A percentile compares a stretch with the other conserved stretches of the same genome.
These are phyloP conservation scores for Agapornis canus DNA, from an alignment of 2,797 vertebrate genomes.

Conservation along the genomic window DNA sequence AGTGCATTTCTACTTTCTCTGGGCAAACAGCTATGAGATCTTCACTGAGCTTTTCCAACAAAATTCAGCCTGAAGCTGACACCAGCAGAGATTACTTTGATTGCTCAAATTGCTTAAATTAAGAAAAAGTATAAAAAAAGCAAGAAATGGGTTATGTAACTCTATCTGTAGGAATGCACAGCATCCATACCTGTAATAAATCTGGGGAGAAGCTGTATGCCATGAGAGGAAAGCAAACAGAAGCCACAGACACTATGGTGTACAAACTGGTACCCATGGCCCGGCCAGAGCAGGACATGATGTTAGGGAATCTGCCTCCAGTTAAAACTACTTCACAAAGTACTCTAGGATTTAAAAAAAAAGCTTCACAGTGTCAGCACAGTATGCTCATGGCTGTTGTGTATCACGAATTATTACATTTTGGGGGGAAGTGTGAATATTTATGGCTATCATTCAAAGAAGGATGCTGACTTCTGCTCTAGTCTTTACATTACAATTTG, in stretches of 20 bases:
- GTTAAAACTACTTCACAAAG: neutral
- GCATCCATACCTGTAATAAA: neutral
- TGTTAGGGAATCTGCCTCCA: accelerated
- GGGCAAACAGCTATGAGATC: neutral
- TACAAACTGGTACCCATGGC: neutral
- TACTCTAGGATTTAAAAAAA: neutral
- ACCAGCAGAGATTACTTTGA: neutral
- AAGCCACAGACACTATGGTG: accelerated
- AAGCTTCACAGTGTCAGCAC: accelerated
- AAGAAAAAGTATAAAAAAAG: neutral
- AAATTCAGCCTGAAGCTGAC: neutral
- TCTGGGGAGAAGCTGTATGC: neutral
- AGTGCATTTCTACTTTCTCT: neutral
- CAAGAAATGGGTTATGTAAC: neutral
- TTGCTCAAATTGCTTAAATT: neutral
- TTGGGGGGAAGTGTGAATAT: neutral
- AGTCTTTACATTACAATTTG: neutral
- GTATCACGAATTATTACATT: neutral
- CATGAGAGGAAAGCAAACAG: accelerated
- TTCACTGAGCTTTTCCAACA: neutral
- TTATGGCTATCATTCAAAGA: neutral
- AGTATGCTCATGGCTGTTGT: neutral
- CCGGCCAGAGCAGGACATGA: accelerated
- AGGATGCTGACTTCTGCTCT: neutral
- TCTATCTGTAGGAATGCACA: neutral